Percentiles rank a stretch among this genome's conserved stretches.
Conservation (phyloP, 2,888 invertebrate genomes). For the Acronicta leporina region DNA sequence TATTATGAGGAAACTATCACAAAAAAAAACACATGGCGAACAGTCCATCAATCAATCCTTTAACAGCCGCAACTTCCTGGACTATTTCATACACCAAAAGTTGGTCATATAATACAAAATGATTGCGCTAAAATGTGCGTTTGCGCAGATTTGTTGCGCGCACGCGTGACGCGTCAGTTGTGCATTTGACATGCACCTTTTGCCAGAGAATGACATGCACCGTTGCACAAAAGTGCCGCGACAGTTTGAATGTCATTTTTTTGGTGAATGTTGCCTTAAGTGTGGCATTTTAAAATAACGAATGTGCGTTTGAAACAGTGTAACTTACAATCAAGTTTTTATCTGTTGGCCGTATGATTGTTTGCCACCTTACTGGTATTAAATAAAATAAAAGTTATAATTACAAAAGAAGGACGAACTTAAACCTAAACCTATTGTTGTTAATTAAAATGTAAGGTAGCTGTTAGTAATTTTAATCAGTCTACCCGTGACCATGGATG, state of each 20-base stretch:
- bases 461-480: too few relatives aligned
- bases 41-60: constrained; percentile 49
- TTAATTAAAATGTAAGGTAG: too few relatives aligned
- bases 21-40: constrained; percentile 30
- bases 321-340: too few relatives aligned
- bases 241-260: constrained; percentile 40
- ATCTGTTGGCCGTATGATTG: too few relatives aligned
- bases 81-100: constrained; percentile 20
- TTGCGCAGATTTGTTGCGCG: constrained; percentile 54
- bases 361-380: too few relatives aligned
- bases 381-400: too few relatives aligned
- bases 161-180: constrained; percentile 63
- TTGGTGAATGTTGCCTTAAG: constrained; percentile 14
- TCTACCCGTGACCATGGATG: too few relatives aligned
- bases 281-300: constrained; percentile 44
- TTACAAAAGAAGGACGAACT: too few relatives aligned
- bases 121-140: constrained; percentile 63
- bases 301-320: constrained; percentile 29
- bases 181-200: constrained; percentile 63
- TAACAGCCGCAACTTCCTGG: constrained; percentile 49
- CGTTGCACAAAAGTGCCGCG: constrained; percentile 65
- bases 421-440: too few relatives aligned
- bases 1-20: constrained; percentile 5
- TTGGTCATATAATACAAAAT: constrained; percentile 39
- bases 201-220: constrained; percentile 60